Conservation (phyloP, 2,113 vertebrate genomes). For the Corapipo altera region DNA sequence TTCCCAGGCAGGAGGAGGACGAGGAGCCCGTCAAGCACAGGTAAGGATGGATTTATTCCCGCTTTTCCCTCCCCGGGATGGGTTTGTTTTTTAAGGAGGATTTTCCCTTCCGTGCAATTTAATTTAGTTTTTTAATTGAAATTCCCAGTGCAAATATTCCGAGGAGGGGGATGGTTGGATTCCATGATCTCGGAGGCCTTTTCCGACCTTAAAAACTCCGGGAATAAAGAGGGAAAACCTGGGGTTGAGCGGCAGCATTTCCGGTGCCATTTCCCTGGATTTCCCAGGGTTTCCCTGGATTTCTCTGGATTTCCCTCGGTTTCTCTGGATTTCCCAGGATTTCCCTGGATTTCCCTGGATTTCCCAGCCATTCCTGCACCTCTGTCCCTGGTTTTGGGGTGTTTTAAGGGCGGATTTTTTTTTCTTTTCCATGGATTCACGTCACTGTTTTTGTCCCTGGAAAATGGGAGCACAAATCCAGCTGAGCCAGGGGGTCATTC, state of each 20-base stretch:
- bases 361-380: fast-evolving
- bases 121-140: fast-evolving
- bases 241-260: fast-evolving
- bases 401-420: fast-evolving
- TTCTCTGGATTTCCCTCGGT: neutral
- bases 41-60: slow-evolving; percentile 54
- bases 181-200: neutral
- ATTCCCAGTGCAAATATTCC: neutral
- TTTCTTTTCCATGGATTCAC: neutral
- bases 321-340: neutral
- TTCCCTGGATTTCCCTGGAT: neutral
- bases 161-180: neutral
- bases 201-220: neutral
- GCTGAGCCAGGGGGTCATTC: neutral
- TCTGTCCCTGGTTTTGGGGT: neutral
- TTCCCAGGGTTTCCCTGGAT: neutral
- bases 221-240: neutral
- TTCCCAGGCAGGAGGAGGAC: slow-evolving; percentile 70
- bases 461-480: neutral
- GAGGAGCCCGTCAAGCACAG: slow-evolving; percentile 75
- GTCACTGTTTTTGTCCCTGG: neutral
- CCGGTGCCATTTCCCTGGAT: neutral
- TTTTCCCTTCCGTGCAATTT: fast-evolving
- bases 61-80: neutral
- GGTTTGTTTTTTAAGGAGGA: neutral